phyloP scores from a whole-genome alignment of 1,140 invertebrate species.

The Zaprionus tsacasi region DNA sequence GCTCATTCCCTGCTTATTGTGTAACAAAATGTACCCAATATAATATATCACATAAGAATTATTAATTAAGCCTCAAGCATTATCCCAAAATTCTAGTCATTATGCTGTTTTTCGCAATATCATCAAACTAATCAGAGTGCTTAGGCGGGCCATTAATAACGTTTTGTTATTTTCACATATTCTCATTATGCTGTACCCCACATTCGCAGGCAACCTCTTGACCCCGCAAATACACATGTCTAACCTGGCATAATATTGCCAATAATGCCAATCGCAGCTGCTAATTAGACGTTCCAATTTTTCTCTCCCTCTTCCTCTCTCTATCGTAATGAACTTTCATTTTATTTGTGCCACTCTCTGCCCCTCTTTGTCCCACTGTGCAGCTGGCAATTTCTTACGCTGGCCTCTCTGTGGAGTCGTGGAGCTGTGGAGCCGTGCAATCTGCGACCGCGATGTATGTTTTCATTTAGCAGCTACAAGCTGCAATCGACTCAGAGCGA shows the following conservation, averaged over 20 bases:
- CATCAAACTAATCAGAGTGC: constrained; percentile 33
- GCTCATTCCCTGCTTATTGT: not conserved
- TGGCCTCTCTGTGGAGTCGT: constrained; percentile 7
- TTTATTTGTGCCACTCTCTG: not conserved
- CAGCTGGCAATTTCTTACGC: constrained; percentile 31
- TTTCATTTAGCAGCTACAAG: constrained; percentile 78
- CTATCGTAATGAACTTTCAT: constrained; percentile 14
- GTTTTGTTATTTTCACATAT: constrained; percentile 7
- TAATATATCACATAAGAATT: not conserved
- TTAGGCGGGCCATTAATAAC: constrained; percentile 20
- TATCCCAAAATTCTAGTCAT: not conserved
- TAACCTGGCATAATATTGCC: constrained; percentile 18
- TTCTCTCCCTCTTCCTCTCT: not conserved
- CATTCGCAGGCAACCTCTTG: constrained; percentile 11
- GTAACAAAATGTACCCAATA: not conserved
- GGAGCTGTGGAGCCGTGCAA: constrained; percentile 36
- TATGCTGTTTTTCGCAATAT: constrained; percentile 20
- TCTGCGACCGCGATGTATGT: constrained; percentile 69
- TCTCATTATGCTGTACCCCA: constrained; percentile 1
- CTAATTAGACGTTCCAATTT: constrained; percentile 45
- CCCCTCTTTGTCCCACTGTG: constrained; percentile 43
- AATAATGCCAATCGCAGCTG: constrained; percentile 24
- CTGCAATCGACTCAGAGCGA: constrained; percentile 33
- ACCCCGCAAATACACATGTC: constrained; percentile 12
- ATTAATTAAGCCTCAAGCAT: not conserved